These are phyloP conservation scores for Casuarius casuarius DNA, from an alignment of 2,113 vertebrate species.

Conservation along the genomic window DNA sequence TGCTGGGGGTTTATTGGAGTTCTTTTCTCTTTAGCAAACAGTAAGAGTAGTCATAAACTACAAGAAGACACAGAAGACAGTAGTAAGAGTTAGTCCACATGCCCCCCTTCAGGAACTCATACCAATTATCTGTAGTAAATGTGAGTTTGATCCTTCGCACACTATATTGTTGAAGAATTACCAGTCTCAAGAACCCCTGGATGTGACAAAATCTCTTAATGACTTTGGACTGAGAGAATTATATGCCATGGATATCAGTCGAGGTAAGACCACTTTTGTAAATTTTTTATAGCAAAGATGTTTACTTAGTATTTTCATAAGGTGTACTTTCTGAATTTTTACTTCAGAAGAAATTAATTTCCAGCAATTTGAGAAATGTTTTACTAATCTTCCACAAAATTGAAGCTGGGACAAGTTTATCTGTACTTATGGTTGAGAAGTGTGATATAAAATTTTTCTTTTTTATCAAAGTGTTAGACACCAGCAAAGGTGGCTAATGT, in stretches of 20 bases:
- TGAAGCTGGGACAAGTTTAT: not conserved
- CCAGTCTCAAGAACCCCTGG: conserved; percentile 86
- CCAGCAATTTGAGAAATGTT: not conserved
- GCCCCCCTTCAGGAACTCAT: conserved; percentile 84
- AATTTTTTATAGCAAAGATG: not conserved
- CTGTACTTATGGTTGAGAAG: not conserved
- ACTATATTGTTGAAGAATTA: conserved; percentile 87
- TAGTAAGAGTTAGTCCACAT: conserved; percentile 91
- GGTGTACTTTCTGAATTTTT: not conserved
- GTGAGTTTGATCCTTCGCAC: conserved; percentile 88
- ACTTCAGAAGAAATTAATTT: not conserved
- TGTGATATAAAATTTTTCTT: not conserved
- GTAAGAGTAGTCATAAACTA: conserved; percentile 96
- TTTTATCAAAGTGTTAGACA: not conserved
- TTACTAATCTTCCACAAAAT: not conserved
- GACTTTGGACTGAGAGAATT: conserved; percentile 92
- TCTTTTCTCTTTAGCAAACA: conserved; percentile 85
- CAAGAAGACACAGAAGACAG: conserved; percentile 93
- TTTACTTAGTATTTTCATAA: not conserved
- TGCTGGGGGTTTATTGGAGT: not conserved
- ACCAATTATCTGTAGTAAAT: conserved; percentile 91
- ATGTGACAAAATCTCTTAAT: conserved; percentile 89
- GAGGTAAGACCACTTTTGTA: conserved; percentile 76
- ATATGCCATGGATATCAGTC: conserved; percentile 89
- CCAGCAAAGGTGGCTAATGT: not conserved